These are phyloP conservation scores for Marisa cornuarietis DNA, from an alignment of 1,140 invertebrate species.

Conservation along the genomic window DNA sequence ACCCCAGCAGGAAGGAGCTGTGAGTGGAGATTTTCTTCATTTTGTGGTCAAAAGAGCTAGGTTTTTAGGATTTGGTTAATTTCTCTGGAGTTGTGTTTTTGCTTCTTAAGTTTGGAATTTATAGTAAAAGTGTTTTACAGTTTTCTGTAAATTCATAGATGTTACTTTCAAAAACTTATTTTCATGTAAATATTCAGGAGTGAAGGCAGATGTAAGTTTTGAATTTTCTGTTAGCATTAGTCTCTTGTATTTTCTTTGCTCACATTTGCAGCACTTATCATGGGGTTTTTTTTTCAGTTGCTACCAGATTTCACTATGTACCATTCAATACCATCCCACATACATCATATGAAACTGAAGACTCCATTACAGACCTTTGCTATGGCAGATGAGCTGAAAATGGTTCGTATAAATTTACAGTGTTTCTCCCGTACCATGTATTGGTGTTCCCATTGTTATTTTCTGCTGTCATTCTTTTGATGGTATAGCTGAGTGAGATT, in stretches of 20 bases:
- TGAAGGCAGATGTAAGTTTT: background rate
- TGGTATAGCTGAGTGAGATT: background rate
- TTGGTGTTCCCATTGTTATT: no score
- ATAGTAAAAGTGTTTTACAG: no score
- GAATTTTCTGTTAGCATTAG: slow-evolving; percentile 1
- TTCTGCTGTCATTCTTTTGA: no score
- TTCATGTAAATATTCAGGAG: background rate
- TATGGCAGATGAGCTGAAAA: slow-evolving; percentile 78
- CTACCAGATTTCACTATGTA: slow-evolving; percentile 72
- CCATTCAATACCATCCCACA: slow-evolving; percentile 75
- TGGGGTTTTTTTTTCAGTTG: slow-evolving; percentile 45
- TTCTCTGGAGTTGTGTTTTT: background rate
- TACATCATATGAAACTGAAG: slow-evolving; percentile 66
- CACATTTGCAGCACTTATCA: background rate
- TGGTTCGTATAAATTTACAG: slow-evolving; percentile 47
- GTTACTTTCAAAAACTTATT: slow-evolving; percentile 11
- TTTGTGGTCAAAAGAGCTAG: no score
- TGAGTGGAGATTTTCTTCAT: slow-evolving; percentile 13
- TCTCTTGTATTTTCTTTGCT: background rate
- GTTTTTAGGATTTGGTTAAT: background rate
- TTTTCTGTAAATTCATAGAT: background rate
- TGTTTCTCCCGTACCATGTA: background rate
- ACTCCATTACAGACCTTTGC: slow-evolving; percentile 73
- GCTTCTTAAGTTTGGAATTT: background rate
- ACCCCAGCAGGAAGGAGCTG: slow-evolving; percentile 55